Base-by-base conservation (phyloP, 2,797 vertebrate species). In the Manis crassicaudata region DNA sequence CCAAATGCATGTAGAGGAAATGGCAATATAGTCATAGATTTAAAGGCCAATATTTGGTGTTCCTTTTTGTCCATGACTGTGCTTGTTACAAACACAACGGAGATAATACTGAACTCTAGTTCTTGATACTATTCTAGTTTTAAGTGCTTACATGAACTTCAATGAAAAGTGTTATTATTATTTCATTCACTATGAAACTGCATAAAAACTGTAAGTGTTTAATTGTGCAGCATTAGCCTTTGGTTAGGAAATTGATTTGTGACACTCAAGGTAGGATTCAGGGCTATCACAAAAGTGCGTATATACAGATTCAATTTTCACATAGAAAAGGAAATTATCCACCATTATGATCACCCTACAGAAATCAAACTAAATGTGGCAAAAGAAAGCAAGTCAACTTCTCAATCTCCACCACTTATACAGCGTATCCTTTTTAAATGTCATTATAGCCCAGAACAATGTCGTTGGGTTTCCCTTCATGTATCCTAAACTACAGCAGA, bases 1-100 rank as follows among this genome's bases (percentile, higher is more conserved):
- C 83, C 92, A 92, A 90, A 80, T 92, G 92, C 86, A 27, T 84
- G 35, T 21, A 58, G 25, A 29, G n/a, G 29, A 70, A 83, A 63
- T 65, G 52, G 56, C 0, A 4, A 50, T 17, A 32, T 0, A 56
- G 60, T 68, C 65, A 54, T 7, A 88, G 80, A 40, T 25, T 76
- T 18, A 56, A 70, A 80, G 46, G 29, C 20, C 21, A 65, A 27
- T 12, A 6, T 40, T 5, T 29, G 6, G 11, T 9, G 6, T 2
- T 50, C 8, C 20, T 79, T 32, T 63, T 90, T 73, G 20, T 65
- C 37, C 43, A 46, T 70, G 35, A 62, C 10, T 88, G 13, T 43
- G 6, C 27, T 65, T 37, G 2, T 73, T 94, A 21, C 8, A 52
- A 54, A 14, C 62, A 58, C 14, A 75, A 40, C 46, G 63, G 70